Evolutionary conservation across 2,888 invertebrate genomes (phyloP).

Genomic region (Drosophila mettleri): DNA sequence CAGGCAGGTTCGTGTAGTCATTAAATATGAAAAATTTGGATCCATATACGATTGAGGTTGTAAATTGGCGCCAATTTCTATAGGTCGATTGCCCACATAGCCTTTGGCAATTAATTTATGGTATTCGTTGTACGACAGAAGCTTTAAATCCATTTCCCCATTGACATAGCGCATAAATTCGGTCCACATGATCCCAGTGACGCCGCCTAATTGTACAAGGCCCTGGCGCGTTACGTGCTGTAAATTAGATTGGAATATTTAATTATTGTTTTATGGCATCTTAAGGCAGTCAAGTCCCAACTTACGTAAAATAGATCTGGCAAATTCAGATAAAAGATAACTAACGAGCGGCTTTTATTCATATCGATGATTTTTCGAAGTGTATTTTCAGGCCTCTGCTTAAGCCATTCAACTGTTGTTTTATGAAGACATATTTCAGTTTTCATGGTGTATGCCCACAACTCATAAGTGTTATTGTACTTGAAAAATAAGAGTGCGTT

Average conservation of each 20-base stretch:
- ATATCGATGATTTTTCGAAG: not conserved
- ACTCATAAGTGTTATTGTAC: not conserved
- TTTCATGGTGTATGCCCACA: conserved; percentile 13
- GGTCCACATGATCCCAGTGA: conserved; percentile 9
- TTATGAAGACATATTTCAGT: not conserved
- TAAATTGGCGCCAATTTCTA: conserved; percentile 5
- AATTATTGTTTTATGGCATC: not conserved
- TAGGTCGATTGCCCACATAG: not conserved
- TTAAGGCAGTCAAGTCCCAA: not conserved
- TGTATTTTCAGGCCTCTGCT: no score
- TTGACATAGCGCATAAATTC: conserved; percentile 15
- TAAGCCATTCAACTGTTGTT: not conserved
- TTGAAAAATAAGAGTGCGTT: not conserved
- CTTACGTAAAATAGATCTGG: conserved; percentile 26
- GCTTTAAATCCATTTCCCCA: conserved; percentile 7
- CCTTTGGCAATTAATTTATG: not conserved
- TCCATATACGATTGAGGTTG: not conserved
- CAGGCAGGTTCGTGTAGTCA: not conserved
- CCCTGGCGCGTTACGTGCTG: conserved; percentile 12
- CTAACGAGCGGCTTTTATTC: not conserved
- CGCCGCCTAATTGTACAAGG: conserved; percentile 15
- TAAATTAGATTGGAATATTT: not conserved
- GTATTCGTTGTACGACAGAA: not conserved
- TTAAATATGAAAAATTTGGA: not conserved
- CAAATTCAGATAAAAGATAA: not conserved